Percentiles rank a stretch among this genome's conserved stretches.
phyloP scores from a whole-genome alignment of 35 echinoderm and acorn worm species.

The Apostichopus japonicus region DNA sequence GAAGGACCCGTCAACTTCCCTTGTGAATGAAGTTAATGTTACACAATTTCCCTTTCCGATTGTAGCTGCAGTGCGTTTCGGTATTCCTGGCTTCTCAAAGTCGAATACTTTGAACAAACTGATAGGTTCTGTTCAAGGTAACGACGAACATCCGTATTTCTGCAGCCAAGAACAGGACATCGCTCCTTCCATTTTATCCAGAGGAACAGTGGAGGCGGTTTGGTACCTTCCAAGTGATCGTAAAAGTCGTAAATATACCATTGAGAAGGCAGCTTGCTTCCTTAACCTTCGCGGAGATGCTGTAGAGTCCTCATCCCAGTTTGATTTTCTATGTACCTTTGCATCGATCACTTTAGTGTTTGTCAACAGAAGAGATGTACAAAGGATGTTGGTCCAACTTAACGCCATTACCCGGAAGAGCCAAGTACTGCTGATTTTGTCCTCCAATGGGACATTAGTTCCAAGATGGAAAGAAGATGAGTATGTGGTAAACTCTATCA shows the following conservation, averaged over 20 bases:
- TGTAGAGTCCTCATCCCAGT: too few relatives aligned
- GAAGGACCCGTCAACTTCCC: background rate
- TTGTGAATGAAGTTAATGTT: conserved; percentile 1
- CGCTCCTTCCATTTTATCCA: background rate
- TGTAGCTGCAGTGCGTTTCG: background rate
- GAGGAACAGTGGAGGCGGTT: background rate
- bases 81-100: background rate
- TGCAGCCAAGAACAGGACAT: background rate
- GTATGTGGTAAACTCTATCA: background rate
- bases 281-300: too few relatives aligned
- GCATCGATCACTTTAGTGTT: too few relatives aligned
- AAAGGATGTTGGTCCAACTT: too few relatives aligned
- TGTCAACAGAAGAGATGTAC: too few relatives aligned
- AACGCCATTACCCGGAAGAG: too few relatives aligned
- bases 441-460: background rate
- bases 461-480: background rate
- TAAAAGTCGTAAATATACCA: too few relatives aligned
- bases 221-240: background rate
- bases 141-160: background rate
- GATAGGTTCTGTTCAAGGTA: background rate
- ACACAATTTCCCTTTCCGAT: background rate
- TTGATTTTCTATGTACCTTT: too few relatives aligned
- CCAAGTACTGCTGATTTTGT: background rate
- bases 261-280: too few relatives aligned
- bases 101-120: conserved; percentile 25